Conservation (phyloP, 2,888 invertebrate genomes). For the Nymphalis urticae region DNA sequence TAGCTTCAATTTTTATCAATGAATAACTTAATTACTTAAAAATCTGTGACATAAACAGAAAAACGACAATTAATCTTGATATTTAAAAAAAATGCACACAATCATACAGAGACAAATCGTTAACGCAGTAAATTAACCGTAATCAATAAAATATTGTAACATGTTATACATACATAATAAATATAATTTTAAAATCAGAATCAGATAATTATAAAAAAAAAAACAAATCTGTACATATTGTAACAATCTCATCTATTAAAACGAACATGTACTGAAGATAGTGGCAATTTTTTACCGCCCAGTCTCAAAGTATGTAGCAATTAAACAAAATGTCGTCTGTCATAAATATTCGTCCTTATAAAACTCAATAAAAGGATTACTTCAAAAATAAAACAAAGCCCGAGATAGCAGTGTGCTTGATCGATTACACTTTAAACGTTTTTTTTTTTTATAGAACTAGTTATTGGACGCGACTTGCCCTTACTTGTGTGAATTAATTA, state of each 20-base stretch:
- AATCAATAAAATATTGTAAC: no score
- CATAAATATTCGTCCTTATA: conserved; percentile 51
- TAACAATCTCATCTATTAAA: conserved; percentile 30
- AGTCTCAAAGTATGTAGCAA: conserved; percentile 47
- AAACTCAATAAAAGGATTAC: conserved; percentile 35
- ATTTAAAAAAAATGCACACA: no score
- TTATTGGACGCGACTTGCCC: neutral
- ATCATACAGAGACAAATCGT: no score
- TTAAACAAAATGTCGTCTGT: conserved; percentile 52
- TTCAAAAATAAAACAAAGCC: conserved; percentile 25
- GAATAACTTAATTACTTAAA: no score
- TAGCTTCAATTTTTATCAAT: no score
- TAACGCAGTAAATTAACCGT: no score
- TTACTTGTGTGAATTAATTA: neutral
- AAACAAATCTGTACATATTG: conserved; percentile 13
- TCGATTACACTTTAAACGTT: conserved; percentile 16
- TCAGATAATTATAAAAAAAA: neutral
- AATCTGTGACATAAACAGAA: no score
- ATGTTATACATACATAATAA: neutral
- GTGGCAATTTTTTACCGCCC: conserved; percentile 37
- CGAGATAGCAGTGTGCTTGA: conserved; percentile 15
- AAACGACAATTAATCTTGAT: no score
- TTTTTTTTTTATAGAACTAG: conserved; percentile 1
- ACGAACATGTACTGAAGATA: conserved; percentile 24
- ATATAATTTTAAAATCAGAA: neutral